Base-by-base conservation (phyloP, 2,797 vertebrate species). In the Huso huso region DNA sequence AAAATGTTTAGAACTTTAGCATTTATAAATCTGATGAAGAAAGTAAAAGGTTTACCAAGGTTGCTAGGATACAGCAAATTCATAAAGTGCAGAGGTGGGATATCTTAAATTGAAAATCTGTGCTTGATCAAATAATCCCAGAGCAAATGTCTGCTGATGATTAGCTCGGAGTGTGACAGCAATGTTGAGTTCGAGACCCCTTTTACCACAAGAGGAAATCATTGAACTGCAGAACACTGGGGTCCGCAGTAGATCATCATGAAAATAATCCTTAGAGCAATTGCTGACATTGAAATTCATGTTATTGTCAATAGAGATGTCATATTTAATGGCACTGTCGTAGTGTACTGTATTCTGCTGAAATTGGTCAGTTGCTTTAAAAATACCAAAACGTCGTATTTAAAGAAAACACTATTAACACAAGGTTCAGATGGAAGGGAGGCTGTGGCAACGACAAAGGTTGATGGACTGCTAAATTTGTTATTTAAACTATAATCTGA, bases 41-140 rank as follows among this genome's bases (percentile, higher is more conserved):
- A 66, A 77, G 69, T 52, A 68, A 75, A 67, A 69, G 69, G 70
- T 75, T 76, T 71, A 55, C 68, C 64, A 67, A 76, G 66, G 78
- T 87, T 87, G 84, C 76, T 85, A 65, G 69, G 82, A 83, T 80
- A 87, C 84, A 77, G 73, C 73, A 72, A 80, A 81, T 82, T 79
- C 78, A 73, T 79, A 72, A 78, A 75, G 49, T 81, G 70, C 64
- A 84, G 70, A 66, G 68, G 71, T 83, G 76, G 76, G 84, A 83
- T 83, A 79, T 69, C 79, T 76, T 69, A 37, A 78, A 83, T 78
- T 86, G 72, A 89, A 63, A 80, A 82, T 68, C 69, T 76, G 66
- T 69, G 72, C 53, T 68, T 65, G 72, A 69, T 82, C 72, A 75
- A 69, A 79, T 58, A 71, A 73, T 80, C 79, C 73, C 82, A 76